Evolutionary conservation across 2,797 vertebrate genomes (phyloP).

Genomic region (Hipposideros larvatus): DNA sequence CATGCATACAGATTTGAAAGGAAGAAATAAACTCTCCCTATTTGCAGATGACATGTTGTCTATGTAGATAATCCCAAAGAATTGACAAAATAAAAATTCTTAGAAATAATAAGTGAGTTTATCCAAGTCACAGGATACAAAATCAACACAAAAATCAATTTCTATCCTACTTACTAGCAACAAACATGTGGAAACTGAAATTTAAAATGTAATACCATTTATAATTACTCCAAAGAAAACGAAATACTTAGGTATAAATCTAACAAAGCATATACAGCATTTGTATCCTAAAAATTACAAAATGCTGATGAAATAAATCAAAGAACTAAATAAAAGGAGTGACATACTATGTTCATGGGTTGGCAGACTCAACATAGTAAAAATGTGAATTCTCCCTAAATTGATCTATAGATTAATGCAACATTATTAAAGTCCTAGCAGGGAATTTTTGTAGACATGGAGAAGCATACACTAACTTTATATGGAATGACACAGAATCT

Average conservation of each 20-base stretch:
- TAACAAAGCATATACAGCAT: not conserved
- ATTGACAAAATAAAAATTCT: not conserved
- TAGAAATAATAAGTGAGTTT: not conserved
- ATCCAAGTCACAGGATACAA: not conserved
- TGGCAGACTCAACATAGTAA: not conserved
- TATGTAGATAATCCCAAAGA: not conserved
- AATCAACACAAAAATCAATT: not conserved
- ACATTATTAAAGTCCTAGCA: not conserved
- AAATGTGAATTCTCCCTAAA: not conserved
- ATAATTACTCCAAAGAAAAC: slow-evolving; percentile 31
- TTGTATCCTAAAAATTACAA: not conserved
- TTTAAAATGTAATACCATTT: slow-evolving; percentile 7
- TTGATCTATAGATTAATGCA: not conserved
- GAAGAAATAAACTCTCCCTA: not conserved
- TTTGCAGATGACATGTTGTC: not conserved
- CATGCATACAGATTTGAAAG: not conserved
- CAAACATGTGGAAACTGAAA: not conserved
- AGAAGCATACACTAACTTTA: not conserved
- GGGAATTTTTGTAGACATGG: not conserved
- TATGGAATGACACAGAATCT: not conserved
- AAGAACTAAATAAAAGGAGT: slow-evolving; percentile 23
- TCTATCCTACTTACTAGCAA: not conserved
- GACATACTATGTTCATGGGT: not conserved
- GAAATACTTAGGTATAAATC: not conserved
- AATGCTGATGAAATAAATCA: not conserved